Conservation (phyloP, 2,888 invertebrate genomes). For the Calameuta idolon region DNA sequence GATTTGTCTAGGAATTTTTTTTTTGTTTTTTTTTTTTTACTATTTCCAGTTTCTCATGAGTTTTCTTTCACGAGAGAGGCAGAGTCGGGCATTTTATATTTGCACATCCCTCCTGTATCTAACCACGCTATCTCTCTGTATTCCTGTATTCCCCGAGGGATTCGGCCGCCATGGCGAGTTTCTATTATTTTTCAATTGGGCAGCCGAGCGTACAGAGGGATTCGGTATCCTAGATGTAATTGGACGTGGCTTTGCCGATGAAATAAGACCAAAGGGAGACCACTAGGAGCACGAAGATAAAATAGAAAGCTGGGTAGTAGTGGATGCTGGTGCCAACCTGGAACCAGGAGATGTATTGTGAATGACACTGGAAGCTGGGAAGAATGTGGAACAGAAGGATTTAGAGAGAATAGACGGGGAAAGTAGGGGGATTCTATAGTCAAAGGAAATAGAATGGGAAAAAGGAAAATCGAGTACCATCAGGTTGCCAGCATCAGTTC, state of each 20-base stretch:
- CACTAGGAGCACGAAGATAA: slow-evolving; percentile 18
- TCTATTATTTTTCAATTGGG: slow-evolving; percentile 66
- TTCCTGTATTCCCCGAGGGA: slow-evolving; percentile 28
- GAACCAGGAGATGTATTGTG: background rate
- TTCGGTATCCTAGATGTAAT: slow-evolving; percentile 59
- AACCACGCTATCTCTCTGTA: background rate
- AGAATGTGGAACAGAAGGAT: background rate
- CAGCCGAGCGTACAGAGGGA: slow-evolving; percentile 54
- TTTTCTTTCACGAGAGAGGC: background rate
- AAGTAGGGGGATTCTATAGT: background rate
- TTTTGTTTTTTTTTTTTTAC: background rate
- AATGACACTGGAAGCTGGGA: background rate
- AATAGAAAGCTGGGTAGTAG: background rate
- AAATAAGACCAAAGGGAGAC: slow-evolving; percentile 41
- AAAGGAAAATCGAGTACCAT: background rate
- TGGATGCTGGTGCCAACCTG: background rate
- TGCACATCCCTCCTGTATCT: slow-evolving; percentile 8
- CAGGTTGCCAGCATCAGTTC: background rate
- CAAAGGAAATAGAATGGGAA: background rate
- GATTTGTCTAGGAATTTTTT: background rate
- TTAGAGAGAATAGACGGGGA: background rate
- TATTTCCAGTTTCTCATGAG: background rate
- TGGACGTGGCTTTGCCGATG: slow-evolving; percentile 58
- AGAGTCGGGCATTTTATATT: background rate
- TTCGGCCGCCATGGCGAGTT: slow-evolving; percentile 42